phyloP scores from a whole-genome alignment of 2,888 invertebrate genomes.

The Myathropa florea region DNA sequence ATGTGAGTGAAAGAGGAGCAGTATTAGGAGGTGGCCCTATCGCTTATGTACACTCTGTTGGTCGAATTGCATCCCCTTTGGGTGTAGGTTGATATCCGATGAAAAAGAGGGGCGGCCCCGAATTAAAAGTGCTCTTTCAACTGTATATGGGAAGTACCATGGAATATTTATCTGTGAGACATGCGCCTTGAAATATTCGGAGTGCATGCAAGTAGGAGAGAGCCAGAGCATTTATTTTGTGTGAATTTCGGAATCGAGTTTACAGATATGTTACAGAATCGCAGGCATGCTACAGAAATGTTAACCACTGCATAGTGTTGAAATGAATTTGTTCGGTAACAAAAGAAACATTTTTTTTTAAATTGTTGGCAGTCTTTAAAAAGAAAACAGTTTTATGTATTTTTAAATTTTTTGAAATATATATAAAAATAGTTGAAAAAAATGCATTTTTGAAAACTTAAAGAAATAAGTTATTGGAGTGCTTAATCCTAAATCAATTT shows the following conservation, averaged over 20 bases:
- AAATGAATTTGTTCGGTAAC: too few relatives aligned
- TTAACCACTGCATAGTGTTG: background rate
- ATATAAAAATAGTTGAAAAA: too few relatives aligned
- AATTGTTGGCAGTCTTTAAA: too few relatives aligned
- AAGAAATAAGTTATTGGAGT: too few relatives aligned
- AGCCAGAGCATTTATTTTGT: slow-evolving; percentile 7
- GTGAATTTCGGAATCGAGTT: slow-evolving; percentile 41
- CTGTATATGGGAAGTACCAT: slow-evolving; percentile 64
- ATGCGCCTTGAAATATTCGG: slow-evolving; percentile 56
- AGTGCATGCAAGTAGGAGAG: slow-evolving; percentile 42
- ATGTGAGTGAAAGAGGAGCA: slow-evolving; percentile 26
- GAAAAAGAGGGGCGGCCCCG: slow-evolving; percentile 67
- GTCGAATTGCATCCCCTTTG: slow-evolving; percentile 59
- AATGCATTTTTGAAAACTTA: too few relatives aligned
- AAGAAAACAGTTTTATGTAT: too few relatives aligned
- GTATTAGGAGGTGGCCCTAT: slow-evolving; percentile 62
- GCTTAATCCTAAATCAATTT: too few relatives aligned
- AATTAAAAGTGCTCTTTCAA: slow-evolving; percentile 60
- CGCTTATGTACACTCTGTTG: slow-evolving; percentile 64
- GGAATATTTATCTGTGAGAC: slow-evolving; percentile 31
- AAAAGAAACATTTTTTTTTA: too few relatives aligned
- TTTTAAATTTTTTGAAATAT: too few relatives aligned
- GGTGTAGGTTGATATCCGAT: slow-evolving; percentile 39
- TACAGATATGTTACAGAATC: slow-evolving; percentile 36
- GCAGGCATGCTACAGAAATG: background rate